These are phyloP conservation scores for Acanthochromis polyacanthus DNA, from an alignment of 2,113 vertebrate genomes.

Conservation along the genomic window DNA sequence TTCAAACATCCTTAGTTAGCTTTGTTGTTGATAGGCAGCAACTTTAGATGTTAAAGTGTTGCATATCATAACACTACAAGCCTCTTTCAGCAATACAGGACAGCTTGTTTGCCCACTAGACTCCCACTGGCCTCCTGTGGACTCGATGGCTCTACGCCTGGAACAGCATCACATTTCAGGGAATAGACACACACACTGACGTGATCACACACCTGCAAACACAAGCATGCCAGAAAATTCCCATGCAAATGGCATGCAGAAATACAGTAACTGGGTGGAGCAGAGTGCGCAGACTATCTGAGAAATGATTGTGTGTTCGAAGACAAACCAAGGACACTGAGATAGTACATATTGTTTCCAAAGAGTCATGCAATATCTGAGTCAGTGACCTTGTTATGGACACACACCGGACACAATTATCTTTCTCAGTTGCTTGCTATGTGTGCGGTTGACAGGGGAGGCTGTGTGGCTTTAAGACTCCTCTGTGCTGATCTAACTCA, in stretches of 20 bases:
- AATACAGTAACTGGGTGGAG: constrained; percentile 19
- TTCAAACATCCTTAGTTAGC: background rate
- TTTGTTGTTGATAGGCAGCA: constrained; percentile 14
- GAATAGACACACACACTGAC: constrained; percentile 28
- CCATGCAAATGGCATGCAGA: constrained; percentile 4
- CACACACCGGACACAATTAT: constrained; percentile 26
- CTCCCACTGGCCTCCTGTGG: constrained; percentile 56
- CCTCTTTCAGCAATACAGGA: constrained; percentile 21
- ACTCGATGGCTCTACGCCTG: constrained; percentile 41
- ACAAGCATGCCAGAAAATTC: constrained; percentile 38
- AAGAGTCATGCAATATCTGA: constrained; percentile 41
- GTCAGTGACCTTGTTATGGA: constrained; percentile 54
- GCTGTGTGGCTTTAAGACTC: constrained; percentile 18
- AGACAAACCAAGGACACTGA: constrained; percentile 52
- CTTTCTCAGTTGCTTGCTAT: constrained; percentile 3
- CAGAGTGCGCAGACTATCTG: background rate
- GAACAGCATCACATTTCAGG: constrained; percentile 51
- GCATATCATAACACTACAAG: constrained; percentile 8
- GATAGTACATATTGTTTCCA: constrained; percentile 40
- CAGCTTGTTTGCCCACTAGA: constrained; percentile 41
- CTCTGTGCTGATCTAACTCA: constrained; percentile 39
- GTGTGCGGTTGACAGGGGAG: constrained; percentile 18
- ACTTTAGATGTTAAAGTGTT: constrained; percentile 7
- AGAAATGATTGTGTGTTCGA: constrained; percentile 1
- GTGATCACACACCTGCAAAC: constrained; percentile 43